Evolutionary conservation across 2,797 vertebrate genomes (phyloP).

Genomic region (Streptopelia turtur): DNA sequence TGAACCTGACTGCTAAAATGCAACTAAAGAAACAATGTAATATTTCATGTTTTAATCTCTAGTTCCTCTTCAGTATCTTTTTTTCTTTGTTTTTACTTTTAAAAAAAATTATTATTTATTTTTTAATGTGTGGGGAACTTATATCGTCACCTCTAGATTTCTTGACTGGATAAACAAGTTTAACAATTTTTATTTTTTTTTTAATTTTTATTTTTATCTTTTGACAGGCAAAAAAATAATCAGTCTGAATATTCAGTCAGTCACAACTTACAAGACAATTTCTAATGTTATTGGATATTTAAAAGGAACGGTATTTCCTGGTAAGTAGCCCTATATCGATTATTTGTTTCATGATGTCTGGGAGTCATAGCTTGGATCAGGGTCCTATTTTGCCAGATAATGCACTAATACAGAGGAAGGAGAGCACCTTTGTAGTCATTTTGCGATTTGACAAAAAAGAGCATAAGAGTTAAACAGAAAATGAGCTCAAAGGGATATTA

Average conservation of each 20-base stretch:
- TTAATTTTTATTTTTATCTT: not conserved
- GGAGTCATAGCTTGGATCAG: not conserved
- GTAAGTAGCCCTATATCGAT: conserved; percentile 70
- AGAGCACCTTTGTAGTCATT: not conserved
- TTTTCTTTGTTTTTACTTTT: rapidly evolving
- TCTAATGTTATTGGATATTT: conserved; percentile 90
- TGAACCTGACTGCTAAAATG: not conserved
- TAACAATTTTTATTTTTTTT: not conserved
- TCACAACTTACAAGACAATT: conserved; percentile 82
- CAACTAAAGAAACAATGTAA: not conserved
- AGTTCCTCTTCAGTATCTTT: not conserved
- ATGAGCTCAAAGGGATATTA: not conserved
- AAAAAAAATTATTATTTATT: too few species aligned
- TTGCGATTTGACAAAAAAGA: not conserved
- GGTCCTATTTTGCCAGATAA: not conserved
- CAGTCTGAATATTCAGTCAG: conserved; percentile 82
- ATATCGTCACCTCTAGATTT: rapidly evolving
- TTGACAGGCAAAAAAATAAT: conserved; percentile 80
- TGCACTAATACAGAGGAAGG: not conserved
- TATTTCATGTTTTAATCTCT: not conserved
- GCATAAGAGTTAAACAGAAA: not conserved
- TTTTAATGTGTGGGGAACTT: not conserved
- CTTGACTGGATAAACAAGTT: not conserved
- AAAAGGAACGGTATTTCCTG: conserved; percentile 87
- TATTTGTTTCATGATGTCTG: not conserved